Percentiles rank a stretch among this genome's conserved stretches.
phyloP scores from a whole-genome alignment of 2,113 vertebrate genomes.

The Petromus typicus region DNA sequence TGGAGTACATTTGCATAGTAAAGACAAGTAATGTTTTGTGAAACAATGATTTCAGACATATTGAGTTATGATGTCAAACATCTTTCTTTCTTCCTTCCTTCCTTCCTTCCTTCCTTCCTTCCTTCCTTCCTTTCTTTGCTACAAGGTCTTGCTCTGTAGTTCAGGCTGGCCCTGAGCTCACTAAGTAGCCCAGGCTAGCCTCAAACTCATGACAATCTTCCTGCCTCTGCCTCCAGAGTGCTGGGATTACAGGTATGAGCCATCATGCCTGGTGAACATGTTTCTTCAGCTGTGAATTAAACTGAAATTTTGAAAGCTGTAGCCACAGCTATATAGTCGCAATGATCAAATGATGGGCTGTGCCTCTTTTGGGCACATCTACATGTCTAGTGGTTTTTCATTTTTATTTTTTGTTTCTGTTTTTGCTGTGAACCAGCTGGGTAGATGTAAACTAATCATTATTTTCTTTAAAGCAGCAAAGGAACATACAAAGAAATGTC shows the following conservation, averaged over 20 bases:
- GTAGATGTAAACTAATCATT: slow-evolving; percentile 37
- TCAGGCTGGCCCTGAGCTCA: too few relatives aligned
- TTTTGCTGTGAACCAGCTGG: slow-evolving; percentile 49
- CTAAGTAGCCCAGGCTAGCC: too few relatives aligned
- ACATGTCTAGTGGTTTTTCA: not conserved
- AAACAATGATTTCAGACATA: not conserved
- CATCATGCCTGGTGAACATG: not conserved
- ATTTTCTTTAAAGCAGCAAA: not conserved
- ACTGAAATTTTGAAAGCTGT: not conserved
- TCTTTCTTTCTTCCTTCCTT: not conserved
- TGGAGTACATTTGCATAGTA: not conserved
- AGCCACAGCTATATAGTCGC: not conserved
- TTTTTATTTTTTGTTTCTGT: slow-evolving; percentile 6
- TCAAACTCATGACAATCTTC: too few relatives aligned
- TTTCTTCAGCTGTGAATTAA: slow-evolving; percentile 52
- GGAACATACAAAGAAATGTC: too few relatives aligned
- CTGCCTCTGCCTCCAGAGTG: too few relatives aligned
- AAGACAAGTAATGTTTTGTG: slow-evolving; percentile 37
- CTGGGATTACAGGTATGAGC: too few relatives aligned
- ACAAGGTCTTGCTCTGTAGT: too few relatives aligned
- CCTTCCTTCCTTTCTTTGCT: too few relatives aligned
- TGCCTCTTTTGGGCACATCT: slow-evolving; percentile 17
- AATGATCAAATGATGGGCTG: not conserved
- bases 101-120: too few relatives aligned
- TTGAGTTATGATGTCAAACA: slow-evolving; percentile 16